Evolutionary conservation across 53 echinoderm and acorn worm genomes (phyloP).

Genomic region (Echinometra lucunter): DNA sequence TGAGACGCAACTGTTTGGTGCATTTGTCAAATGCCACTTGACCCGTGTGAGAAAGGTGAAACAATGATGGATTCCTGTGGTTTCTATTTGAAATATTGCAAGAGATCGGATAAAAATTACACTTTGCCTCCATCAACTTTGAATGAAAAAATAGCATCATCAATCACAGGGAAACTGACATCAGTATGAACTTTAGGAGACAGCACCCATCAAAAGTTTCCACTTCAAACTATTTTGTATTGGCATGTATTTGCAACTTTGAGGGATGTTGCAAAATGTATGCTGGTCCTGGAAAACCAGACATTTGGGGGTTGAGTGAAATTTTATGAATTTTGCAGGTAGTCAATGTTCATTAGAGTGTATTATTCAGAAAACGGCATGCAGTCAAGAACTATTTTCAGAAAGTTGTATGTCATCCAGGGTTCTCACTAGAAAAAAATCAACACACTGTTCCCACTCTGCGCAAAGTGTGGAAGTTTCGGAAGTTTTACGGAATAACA

Average conservation of each 20-base stretch:
- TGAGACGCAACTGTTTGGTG: slow-evolving; percentile 43
- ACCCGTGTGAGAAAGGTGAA: slow-evolving; percentile 32
- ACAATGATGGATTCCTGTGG: slow-evolving; percentile 27
- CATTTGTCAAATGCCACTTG: slow-evolving; percentile 51
- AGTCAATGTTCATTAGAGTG: background rate
- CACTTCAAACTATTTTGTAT: background rate
- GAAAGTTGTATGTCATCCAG: background rate
- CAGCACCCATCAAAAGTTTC: background rate
- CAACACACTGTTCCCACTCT: too few relatives aligned
- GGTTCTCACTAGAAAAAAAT: too few relatives aligned
- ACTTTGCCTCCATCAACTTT: slow-evolving; percentile 2
- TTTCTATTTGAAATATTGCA: slow-evolving; percentile 53
- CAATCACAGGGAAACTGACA: slow-evolving; percentile 4
- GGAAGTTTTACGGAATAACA: too few relatives aligned
- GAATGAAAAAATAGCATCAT: background rate
- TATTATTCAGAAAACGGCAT: background rate
- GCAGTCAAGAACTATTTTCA: background rate
- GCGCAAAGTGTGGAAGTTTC: too few relatives aligned
- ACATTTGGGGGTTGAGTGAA: background rate
- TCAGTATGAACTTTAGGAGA: background rate
- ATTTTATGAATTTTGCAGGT: background rate
- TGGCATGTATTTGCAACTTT: too few relatives aligned
- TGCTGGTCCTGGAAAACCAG: background rate
- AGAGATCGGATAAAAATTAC: slow-evolving; percentile 11
- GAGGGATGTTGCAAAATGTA: background rate